Base-by-base conservation (phyloP, 2,888 invertebrate species). In the Neoscelio sp. region DNA sequence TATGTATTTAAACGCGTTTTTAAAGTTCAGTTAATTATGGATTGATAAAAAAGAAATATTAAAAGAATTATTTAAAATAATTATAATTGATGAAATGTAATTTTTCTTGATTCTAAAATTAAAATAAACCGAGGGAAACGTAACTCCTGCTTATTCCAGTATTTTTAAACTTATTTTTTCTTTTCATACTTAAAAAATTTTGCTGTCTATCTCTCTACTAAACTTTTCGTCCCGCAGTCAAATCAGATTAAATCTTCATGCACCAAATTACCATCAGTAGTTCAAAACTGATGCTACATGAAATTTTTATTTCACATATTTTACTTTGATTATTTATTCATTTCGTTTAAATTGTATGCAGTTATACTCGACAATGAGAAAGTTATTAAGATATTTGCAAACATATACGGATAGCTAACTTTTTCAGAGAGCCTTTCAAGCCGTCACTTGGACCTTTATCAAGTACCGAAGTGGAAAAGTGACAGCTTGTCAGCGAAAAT, bases 331-430 rank as follows among this genome's bases (percentile, higher is more conserved):
- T n/a, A n/a, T n/a, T n/a, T n/a, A n/a, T n/a, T n/a, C n/a, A n/a
- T n/a, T n/a, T n/a, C n/a, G n/a, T n/a, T n/a, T n/a, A n/a, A n/a
- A n/a, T n/a, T n/a, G n/a, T n/a, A n/a, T n/a, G n/a, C n/a, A n/a
- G n/a, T n/a, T n/a, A n/a, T n/a, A n/a, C n/a, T n/a, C n/a, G n/a
- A n/a, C n/a, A n/a, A n/a, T n/a, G 10, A 1, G 48, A 2, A 56
- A 46, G 62, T 56, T 64, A 54, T 38, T 73, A 54, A 73, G 64
- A 38, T 71, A 73, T 73, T 64, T 64, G 73, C 15, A 46, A 54
- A 54, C 35, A 6, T 35, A 40, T 8, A 28, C 20, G 35, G 54
- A 30, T 42, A 28, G 28, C 15, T 38, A 40, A 28, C 26, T 26
- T 48, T 68, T 33, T 12, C 23, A n/a, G 28, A n/a, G 48, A 13